Conservation (phyloP, 2,888 invertebrate genomes). For the Brachylomia viminalis region DNA sequence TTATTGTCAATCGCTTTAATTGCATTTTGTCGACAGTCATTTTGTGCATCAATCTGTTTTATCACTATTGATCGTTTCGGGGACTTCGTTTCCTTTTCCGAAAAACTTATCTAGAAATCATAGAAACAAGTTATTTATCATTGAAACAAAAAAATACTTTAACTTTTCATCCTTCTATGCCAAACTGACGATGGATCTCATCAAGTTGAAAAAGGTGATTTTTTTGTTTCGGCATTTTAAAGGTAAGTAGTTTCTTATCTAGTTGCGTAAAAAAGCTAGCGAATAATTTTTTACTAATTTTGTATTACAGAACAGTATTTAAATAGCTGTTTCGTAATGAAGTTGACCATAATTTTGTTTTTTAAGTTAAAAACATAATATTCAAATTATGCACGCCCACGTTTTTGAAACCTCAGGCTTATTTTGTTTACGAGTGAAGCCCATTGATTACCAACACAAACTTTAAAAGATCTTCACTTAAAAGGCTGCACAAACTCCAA, state of each 20-base stretch:
- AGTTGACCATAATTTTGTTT: slow-evolving; percentile 29
- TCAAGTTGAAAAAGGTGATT: not conserved
- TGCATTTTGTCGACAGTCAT: not conserved
- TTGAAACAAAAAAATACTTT: not conserved
- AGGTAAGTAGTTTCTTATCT: not conserved
- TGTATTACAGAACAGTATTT: not conserved
- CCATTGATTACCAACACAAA: slow-evolving; percentile 30
- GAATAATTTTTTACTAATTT: too few species aligned
- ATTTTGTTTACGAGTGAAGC: slow-evolving; percentile 41
- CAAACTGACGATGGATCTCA: not conserved
- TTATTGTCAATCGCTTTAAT: not conserved
- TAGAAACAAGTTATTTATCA: not conserved
- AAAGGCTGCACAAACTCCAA: slow-evolving; percentile 34
- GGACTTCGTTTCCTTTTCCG: too few species aligned
- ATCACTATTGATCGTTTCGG: too few species aligned
- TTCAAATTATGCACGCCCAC: slow-evolving; percentile 55
- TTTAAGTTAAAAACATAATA: slow-evolving; percentile 7
- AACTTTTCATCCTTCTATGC: not conserved
- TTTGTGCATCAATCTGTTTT: too few species aligned
- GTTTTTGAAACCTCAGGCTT: slow-evolving; percentile 60
- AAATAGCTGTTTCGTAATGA: not conserved
- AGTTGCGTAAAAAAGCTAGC: not conserved
- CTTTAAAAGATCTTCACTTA: slow-evolving; percentile 21
- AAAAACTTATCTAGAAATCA: too few species aligned
- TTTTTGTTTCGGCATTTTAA: not conserved